Base-by-base conservation (phyloP, 2,113 vertebrate genomes). In the Asarcornis scutulata region DNA sequence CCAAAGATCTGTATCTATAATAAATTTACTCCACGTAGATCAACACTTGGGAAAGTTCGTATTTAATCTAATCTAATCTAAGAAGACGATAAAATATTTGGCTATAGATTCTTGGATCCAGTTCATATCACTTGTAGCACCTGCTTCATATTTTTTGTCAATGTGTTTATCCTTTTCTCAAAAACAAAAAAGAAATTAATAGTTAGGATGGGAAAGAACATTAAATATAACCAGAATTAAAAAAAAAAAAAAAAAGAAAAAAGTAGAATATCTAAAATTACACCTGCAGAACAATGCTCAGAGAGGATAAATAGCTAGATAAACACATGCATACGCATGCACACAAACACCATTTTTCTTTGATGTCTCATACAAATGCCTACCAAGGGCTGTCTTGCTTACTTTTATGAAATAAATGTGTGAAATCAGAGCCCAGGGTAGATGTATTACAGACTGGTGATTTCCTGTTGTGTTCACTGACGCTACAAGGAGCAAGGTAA, bases 401-500 rank as follows among this genome's bases (percentile, higher is more conserved):
- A 55, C 55, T 88, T 83, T 83, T 52, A 86, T 0, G 0, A 73
- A 86, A 80, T 38, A 89, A 85, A 80, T 20, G 48, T 1, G 10
- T 60, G 88, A 71, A 94, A 86, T 71, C 22, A 80, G 88, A 90
- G 75, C 56, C 75, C 32, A 59, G 44, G 75, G 93, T 38, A 3
- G 68, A 50, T 44, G 17, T 36, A 21, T 88, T 71, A 83, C 60
- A 2, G 3, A 64, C 46, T 64, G 56, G 72, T 2, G 56, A 90
- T 90, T 96, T 93, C 60, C 80, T 88, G 34, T 83, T 89, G 52
- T 64, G 38, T 56, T 94, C 38, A 62, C 90, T 75, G 68, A 88
- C 78, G 60, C 76, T 94, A 84, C 63, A 81, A 86, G 56, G 52
- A 78, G 42, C 12, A 55, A 94, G 69, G 84, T 72, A 85, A 95